A percentile compares a stretch with the other conserved stretches of the same genome.
Evolutionary conservation across 2,888 invertebrate genomes (phyloP).

Genomic region (Hypolimnas misippus): DNA sequence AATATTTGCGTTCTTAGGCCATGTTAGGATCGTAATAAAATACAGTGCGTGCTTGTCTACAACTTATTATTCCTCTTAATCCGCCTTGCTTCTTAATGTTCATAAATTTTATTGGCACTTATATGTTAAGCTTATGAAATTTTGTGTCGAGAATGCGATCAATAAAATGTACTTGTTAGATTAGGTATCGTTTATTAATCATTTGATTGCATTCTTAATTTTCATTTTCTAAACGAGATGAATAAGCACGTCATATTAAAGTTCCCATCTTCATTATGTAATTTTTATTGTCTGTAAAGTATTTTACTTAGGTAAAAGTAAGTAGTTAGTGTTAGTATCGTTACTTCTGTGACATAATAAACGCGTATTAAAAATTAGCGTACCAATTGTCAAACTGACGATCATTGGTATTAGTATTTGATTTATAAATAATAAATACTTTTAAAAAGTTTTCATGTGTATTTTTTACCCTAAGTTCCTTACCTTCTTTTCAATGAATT

Average conservation of each 20-base stretch:
- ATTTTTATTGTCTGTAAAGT: slow-evolving; percentile 50
- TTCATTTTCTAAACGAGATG: slow-evolving; percentile 40
- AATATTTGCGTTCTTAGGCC: not conserved
- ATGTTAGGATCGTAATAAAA: not conserved
- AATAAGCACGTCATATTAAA: slow-evolving; percentile 41
- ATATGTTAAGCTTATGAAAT: not conserved
- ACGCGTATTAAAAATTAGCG: slow-evolving; percentile 33
- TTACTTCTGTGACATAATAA: slow-evolving; percentile 44
- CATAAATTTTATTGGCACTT: not conserved
- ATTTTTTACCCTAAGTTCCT: slow-evolving; percentile 4
- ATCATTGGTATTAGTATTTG: slow-evolving; percentile 21
- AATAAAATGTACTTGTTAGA: slow-evolving; percentile 45
- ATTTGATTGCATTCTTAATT: slow-evolving; percentile 21
- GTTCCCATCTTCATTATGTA: slow-evolving; percentile 61
- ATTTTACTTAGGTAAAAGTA: slow-evolving; percentile 36
- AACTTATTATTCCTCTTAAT: slow-evolving; percentile 22
- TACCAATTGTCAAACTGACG: slow-evolving; percentile 13
- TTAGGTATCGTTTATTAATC: slow-evolving; percentile 32
- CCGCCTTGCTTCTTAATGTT: slow-evolving; percentile 20
- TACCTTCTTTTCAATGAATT: too few relatives aligned
- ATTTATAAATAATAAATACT: slow-evolving; percentile 28
- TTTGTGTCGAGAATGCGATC: not conserved
- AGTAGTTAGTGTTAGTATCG: slow-evolving; percentile 38
- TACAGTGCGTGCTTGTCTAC: slow-evolving; percentile 7
- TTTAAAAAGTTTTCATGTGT: slow-evolving; percentile 17